Percentiles rank a stretch among this genome's conserved stretches.
phyloP scores from a whole-genome alignment of 1,140 invertebrate species.

The Anthonomus grandis region DNA sequence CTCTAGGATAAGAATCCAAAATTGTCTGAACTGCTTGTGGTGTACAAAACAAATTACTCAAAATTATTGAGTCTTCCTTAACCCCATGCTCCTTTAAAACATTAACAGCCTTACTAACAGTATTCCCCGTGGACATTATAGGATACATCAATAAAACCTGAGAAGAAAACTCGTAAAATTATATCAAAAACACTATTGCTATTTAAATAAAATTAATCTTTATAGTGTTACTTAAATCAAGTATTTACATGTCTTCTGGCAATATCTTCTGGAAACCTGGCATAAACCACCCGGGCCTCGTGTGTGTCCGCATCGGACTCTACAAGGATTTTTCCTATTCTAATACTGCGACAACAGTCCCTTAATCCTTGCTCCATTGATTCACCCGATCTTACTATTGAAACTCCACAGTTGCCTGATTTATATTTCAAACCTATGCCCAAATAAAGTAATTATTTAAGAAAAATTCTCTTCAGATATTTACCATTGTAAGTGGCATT shows the following conservation, averaged over 20 bases:
- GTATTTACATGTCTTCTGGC: constrained; percentile 64
- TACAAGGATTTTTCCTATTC: constrained; percentile 97
- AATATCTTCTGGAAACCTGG: constrained; percentile 96
- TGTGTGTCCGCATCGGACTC: constrained; percentile 95
- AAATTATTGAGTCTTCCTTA: constrained; percentile 87
- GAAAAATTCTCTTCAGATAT: background rate
- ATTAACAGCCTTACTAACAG: constrained; percentile 89
- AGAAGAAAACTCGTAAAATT: constrained; percentile 14
- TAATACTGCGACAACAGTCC: constrained; percentile 95
- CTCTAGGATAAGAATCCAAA: constrained; percentile 80
- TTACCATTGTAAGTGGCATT: constrained; percentile 80
- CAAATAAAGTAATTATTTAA: background rate
- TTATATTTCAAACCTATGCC: constrained; percentile 70
- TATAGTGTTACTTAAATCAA: background rate
- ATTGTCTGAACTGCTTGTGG: constrained; percentile 86
- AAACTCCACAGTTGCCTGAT: constrained; percentile 98
- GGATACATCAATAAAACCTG: constrained; percentile 94
- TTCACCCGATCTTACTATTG: constrained; percentile 91
- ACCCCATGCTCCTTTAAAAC: constrained; percentile 92
- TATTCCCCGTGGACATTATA: constrained; percentile 97
- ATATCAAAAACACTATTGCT: background rate
- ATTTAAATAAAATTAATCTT: too few species aligned
- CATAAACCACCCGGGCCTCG: constrained; percentile 95
- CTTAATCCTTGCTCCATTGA: constrained; percentile 97
- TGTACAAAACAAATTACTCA: constrained; percentile 96